Evolutionary conservation across 2,888 invertebrate genomes (phyloP).

Genomic region (Venusia cambrica): DNA sequence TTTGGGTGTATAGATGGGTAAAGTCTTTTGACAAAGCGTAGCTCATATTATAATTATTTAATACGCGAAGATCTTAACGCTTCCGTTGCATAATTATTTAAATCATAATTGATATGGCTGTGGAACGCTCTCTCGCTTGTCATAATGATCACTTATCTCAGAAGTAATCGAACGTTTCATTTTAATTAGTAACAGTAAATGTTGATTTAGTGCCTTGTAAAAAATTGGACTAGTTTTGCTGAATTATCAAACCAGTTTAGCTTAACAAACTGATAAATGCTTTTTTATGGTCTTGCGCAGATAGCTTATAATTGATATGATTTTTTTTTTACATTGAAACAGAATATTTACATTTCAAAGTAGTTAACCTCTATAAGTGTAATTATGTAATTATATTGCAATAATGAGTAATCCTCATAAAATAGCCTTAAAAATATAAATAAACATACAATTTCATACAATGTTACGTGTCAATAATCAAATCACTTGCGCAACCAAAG

Average conservation of each 20-base stretch:
- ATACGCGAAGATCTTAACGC: no score
- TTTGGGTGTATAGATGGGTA: no score
- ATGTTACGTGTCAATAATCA: slow-evolving; percentile 17
- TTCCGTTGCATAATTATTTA: no score
- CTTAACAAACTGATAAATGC: slow-evolving; percentile 5
- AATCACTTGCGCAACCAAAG: slow-evolving; percentile 26
- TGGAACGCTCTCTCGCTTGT: slow-evolving; percentile 5
- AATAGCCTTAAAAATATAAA: slow-evolving; percentile 3
- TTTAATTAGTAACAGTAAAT: slow-evolving; percentile 27
- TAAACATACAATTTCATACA: slow-evolving; percentile 9
- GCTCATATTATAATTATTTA: no score
- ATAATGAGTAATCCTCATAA: no score
- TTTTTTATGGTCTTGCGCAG: slow-evolving; percentile 16
- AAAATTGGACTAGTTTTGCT: slow-evolving; percentile 15
- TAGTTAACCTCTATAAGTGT: no score
- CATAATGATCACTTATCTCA: slow-evolving; percentile 13
- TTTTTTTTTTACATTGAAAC: slow-evolving; percentile 9
- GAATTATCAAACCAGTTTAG: slow-evolving; percentile 17
- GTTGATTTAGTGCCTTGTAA: slow-evolving; percentile 26
- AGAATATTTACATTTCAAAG: slow-evolving; percentile 21
- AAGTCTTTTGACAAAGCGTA: no score
- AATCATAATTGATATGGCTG: no score
- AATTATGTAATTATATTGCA: slow-evolving; percentile 14
- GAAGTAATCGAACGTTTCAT: slow-evolving; percentile 19
- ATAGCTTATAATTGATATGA: slow-evolving; percentile 15